Base-by-base conservation (phyloP, 2,797 vertebrate species). In the Melanotaenia parkinsoni region DNA sequence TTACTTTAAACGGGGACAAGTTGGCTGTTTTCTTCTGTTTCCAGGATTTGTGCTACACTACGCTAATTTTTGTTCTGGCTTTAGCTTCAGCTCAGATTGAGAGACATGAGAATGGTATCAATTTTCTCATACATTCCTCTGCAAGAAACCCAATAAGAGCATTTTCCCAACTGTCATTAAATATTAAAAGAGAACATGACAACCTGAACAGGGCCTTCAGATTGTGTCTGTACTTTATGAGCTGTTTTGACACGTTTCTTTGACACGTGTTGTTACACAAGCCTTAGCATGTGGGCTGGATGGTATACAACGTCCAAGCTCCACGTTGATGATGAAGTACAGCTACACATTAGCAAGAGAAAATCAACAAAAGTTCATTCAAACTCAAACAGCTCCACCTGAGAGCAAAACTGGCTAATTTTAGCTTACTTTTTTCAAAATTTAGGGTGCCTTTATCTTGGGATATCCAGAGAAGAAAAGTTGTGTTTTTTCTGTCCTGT, bases 231-330 rank as follows among this genome's bases (percentile, higher is more conserved):
- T 85, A 89, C 50, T 28, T 20, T 61, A 58, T 14, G 61, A 32
- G 58, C 93, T 90, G 94, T 94, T 91, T 96, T 91, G 94, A 96
- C 95, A 95, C 95, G 95, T 95, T 95, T 93, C 77, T 22, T 13
- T 50, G 50, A 84, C 89, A 60, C 61, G 38, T 60, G 53, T 35
- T 10, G 5, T 47, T 61, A 69, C 56, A 93, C 57, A 24, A 61
- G 83, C 93, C 83, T 90, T 90, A 86, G 95, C 94, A 79, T 92
- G 89, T 91, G 85, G 89, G 58, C 62, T 6, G 60, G 45, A 47
- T 56, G 33, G 20, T 30, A 30, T 18, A 37, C 61, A 73, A 12
- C 26, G 35, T 35, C 57, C 33, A 0, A 12, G 58, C 62, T 74
- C 16, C 62, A 50, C 5, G 28, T 20, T 40, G 61, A 62, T 50